Evolutionary conservation across 2,113 vertebrate genomes (phyloP).

Genomic region (Limanda limanda): DNA sequence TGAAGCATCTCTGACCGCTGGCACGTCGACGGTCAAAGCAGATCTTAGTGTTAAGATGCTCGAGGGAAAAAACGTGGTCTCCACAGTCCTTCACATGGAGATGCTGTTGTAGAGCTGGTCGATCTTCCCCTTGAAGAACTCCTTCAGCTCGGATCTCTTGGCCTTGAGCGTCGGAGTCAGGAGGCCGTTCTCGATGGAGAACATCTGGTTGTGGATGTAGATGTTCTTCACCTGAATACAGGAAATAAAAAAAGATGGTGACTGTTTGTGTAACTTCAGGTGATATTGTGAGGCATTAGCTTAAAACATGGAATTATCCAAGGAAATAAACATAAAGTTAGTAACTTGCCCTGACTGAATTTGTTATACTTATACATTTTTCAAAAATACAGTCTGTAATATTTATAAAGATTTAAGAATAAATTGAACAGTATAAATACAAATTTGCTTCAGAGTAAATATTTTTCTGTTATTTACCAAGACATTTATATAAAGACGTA

Average conservation of each 20-base stretch:
- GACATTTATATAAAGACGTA: too few relatives aligned
- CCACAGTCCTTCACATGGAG: conserved; percentile 86
- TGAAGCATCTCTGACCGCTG: conserved; percentile 34
- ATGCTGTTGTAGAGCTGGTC: conserved; percentile 92
- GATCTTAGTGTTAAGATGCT: conserved; percentile 52
- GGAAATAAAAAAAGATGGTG: background rate
- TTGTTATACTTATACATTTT: too few relatives aligned
- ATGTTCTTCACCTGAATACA: conserved; percentile 93
- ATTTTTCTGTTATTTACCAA: too few relatives aligned
- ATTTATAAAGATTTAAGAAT: too few relatives aligned
- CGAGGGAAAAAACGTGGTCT: conserved; percentile 28
- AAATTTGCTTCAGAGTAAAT: too few relatives aligned
- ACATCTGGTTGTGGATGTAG: conserved; percentile 94
- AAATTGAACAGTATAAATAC: too few relatives aligned
- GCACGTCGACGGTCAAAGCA: conserved; percentile 49
- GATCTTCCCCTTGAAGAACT: conserved; percentile 94
- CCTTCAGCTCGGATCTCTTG: conserved; percentile 94
- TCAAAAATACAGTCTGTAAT: too few relatives aligned
- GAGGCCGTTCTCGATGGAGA: conserved; percentile 94
- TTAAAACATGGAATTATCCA: background rate
- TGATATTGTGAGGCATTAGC: background rate
- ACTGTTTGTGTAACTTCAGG: background rate
- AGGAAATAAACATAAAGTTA: too few relatives aligned
- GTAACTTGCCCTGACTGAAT: too few relatives aligned
- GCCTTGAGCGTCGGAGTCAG: conserved; percentile 97